phyloP scores from a whole-genome alignment of 2,113 vertebrate genomes.

The Eonycteris spelaea region DNA sequence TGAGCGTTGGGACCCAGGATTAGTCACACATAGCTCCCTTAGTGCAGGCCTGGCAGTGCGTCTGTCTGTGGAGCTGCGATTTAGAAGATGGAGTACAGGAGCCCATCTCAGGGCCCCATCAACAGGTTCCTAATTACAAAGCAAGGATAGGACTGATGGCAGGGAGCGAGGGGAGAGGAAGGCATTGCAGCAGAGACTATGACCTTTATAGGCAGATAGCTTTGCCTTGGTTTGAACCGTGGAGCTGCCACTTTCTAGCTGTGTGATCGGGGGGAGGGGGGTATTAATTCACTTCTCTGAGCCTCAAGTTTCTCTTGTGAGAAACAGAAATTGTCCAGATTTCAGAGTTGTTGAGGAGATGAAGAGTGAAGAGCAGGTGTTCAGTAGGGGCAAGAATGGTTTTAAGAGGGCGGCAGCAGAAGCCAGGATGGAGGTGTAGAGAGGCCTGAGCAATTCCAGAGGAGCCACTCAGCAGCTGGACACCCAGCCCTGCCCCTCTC shows the following conservation, averaged over 20 bases:
- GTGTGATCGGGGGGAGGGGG: neutral
- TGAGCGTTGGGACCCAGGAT: neutral
- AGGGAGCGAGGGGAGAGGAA: neutral
- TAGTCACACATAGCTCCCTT: neutral
- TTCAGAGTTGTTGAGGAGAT: neutral
- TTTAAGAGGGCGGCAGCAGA: neutral
- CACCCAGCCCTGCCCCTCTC: neutral
- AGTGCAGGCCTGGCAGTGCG: neutral
- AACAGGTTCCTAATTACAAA: neutral
- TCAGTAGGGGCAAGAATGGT: neutral
- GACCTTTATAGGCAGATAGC: neutral
- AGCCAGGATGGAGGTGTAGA: neutral
- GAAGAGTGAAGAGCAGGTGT: neutral
- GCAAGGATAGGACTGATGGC: neutral
- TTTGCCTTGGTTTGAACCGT: neutral
- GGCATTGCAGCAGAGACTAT: neutral
- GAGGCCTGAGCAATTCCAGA: neutral
- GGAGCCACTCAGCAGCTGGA: neutral
- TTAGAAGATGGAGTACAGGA: no score
- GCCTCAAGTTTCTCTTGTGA: neutral
- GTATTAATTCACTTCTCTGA: neutral
- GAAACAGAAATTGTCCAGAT: neutral
- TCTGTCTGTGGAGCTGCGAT: neutral
- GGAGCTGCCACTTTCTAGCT: neutral
- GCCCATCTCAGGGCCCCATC: fast-evolving